Conservation (phyloP, 2,888 invertebrate species). For the Microdon myrmicae region DNA sequence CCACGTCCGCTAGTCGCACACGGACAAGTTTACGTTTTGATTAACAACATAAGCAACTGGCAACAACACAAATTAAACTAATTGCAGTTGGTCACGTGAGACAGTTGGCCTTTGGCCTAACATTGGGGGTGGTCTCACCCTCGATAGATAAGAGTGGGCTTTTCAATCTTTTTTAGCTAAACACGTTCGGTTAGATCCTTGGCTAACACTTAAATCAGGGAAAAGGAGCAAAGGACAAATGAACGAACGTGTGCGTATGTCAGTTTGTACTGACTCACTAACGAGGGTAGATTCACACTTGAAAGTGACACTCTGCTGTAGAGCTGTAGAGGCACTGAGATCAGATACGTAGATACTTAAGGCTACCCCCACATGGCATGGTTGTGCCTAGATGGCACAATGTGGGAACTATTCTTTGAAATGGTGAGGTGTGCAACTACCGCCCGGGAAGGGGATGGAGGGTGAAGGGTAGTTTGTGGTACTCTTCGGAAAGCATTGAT, state of each 20-base stretch:
- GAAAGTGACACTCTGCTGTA: constrained; percentile 46
- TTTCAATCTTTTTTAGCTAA: too few relatives aligned
- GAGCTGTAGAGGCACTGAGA: constrained; percentile 39
- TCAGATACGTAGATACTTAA: constrained; percentile 35
- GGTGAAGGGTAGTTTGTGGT: constrained; percentile 23
- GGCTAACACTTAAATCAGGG: constrained; percentile 28
- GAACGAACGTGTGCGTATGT: too few relatives aligned
- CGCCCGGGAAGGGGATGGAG: constrained; percentile 4
- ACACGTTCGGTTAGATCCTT: constrained; percentile 44
- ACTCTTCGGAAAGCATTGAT: constrained; percentile 43
- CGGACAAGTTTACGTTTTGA: constrained; percentile 57
- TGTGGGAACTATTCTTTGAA: constrained; percentile 29
- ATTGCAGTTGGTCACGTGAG: constrained; percentile 52
- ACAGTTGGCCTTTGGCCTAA: constrained; percentile 18
- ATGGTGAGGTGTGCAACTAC: neutral
- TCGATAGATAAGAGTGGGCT: too few relatives aligned
- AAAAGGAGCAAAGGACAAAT: constrained; percentile 35
- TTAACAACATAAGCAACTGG: constrained; percentile 65
- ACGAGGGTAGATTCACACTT: constrained; percentile 49
- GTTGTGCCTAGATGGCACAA: constrained; percentile 21
- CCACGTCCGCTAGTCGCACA: too few relatives aligned
- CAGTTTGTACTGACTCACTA: too few relatives aligned
- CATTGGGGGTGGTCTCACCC: constrained; percentile 6
- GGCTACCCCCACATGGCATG: constrained; percentile 50
- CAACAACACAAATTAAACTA: constrained; percentile 60